Evolutionary conservation across 2,797 vertebrate species (phyloP).

Genomic region (Micromesistius poutassou): DNA sequence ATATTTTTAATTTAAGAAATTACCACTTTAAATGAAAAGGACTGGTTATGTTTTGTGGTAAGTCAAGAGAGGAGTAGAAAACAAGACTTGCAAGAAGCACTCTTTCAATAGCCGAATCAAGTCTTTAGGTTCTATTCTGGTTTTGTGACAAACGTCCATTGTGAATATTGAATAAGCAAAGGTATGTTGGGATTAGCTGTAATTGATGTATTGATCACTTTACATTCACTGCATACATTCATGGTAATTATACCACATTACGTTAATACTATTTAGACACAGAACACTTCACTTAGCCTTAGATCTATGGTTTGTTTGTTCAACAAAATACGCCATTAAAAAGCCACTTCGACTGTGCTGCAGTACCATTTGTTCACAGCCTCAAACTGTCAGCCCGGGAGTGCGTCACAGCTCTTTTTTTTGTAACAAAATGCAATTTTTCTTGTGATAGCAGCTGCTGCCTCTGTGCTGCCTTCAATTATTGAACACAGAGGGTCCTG

Average conservation of each 20-base stretch:
- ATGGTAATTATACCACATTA: not conserved
- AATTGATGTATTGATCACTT: not conserved
- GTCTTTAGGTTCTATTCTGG: not conserved
- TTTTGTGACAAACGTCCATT: not conserved
- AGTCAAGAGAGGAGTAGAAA: not conserved
- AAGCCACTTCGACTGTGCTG: not conserved
- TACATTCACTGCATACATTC: not conserved
- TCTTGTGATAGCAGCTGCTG: not conserved
- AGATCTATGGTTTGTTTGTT: not conserved
- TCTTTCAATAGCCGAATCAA: not conserved
- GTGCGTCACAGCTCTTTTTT: conserved; percentile 6
- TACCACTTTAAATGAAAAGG: not conserved
- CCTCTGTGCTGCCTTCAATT: conserved; percentile 30
- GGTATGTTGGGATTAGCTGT: not conserved
- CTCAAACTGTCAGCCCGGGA: conserved; percentile 3
- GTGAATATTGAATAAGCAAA: not conserved
- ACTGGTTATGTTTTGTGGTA: not conserved
- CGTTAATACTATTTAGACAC: conserved; percentile 2
- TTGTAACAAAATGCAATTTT: not conserved
- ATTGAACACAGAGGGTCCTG: conserved; percentile 25
- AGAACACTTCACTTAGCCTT: not conserved
- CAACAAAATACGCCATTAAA: not conserved
- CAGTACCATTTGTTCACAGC: not conserved
- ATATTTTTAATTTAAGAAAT: not conserved
- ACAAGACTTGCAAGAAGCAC: not conserved